Conservation (phyloP, 2,888 invertebrate species). For the Pardosa pseudoannulata region DNA sequence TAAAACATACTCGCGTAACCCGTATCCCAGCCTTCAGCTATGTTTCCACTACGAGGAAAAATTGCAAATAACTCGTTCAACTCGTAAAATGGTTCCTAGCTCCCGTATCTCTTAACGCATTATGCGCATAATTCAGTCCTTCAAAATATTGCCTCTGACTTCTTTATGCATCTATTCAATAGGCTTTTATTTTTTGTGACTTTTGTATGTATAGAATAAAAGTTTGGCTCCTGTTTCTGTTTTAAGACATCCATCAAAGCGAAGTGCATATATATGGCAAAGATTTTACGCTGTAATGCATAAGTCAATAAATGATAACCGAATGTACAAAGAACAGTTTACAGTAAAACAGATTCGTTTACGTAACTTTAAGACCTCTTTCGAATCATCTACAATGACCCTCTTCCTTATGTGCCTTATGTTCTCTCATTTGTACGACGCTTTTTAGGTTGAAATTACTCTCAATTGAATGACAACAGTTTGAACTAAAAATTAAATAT, state of each 20-base stretch:
- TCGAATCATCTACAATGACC: too few relatives aligned
- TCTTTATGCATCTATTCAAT: slow-evolving; percentile 67
- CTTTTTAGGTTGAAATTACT: too few relatives aligned
- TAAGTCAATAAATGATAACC: too few relatives aligned
- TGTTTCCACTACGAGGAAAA: slow-evolving; percentile 52
- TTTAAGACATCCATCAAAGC: neutral
- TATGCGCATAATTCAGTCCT: slow-evolving; percentile 66
- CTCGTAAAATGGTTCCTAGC: slow-evolving; percentile 58
- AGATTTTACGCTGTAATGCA: too few relatives aligned
- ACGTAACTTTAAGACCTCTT: too few relatives aligned
- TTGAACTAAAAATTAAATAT: too few relatives aligned
- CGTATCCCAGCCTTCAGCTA: slow-evolving; percentile 36
- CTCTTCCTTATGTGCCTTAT: too few relatives aligned
- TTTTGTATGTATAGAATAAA: slow-evolving; percentile 41
- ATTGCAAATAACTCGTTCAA: slow-evolving; percentile 69
- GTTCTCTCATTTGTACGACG: too few relatives aligned
- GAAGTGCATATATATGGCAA: neutral
- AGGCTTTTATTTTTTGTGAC: slow-evolving; percentile 53
- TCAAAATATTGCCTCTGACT: slow-evolving; percentile 59
- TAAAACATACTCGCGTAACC: slow-evolving; percentile 61
- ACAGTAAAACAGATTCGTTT: too few relatives aligned
- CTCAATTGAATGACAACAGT: too few relatives aligned
- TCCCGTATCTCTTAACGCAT: slow-evolving; percentile 68
- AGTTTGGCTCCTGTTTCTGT: slow-evolving; percentile 27
- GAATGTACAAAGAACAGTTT: too few relatives aligned